Conservation (phyloP, 2,797 vertebrate genomes). For the Leuciscus waleckii region DNA sequence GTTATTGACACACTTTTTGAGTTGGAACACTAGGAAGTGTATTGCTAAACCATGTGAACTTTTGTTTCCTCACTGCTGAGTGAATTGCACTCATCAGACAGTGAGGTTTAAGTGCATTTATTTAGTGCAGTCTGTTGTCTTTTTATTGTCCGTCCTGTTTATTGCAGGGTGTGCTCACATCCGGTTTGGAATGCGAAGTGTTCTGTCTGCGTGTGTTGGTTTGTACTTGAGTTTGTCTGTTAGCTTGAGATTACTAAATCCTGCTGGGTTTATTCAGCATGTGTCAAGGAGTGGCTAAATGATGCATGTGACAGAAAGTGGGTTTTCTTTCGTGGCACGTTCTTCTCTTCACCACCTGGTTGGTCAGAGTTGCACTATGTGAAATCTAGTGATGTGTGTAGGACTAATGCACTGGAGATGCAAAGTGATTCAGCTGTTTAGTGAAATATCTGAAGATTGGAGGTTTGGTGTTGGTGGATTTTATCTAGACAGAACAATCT, state of each 20-base stretch:
- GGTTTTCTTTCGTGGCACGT: not conserved
- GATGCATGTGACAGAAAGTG: not conserved
- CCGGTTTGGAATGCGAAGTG: slow-evolving; percentile 54
- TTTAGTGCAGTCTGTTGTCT: slow-evolving; percentile 56
- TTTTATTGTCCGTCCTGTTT: slow-evolving; percentile 61
- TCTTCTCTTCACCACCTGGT: not conserved
- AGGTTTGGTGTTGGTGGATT: slow-evolving; percentile 49
- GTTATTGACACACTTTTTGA: slow-evolving; percentile 3
- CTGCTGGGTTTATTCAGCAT: not conserved
- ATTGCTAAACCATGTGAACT: slow-evolving; percentile 25
- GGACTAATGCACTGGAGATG: slow-evolving; percentile 32
- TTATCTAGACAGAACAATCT: slow-evolving; percentile 36
- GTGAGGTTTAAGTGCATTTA: slow-evolving; percentile 49
- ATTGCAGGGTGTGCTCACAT: slow-evolving; percentile 51
- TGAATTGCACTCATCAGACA: slow-evolving; percentile 48
- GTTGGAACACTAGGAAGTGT: slow-evolving; percentile 7
- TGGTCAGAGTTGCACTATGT: not conserved
- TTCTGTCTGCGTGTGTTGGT: slow-evolving; percentile 51
- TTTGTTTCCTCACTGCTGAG: slow-evolving; percentile 22
- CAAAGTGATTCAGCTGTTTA: slow-evolving; percentile 41
- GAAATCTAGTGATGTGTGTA: not conserved
- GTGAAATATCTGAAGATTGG: slow-evolving; percentile 31
- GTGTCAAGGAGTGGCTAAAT: not conserved
- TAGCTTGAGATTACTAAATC: slow-evolving; percentile 35
- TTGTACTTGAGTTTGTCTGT: slow-evolving; percentile 62